Percentiles rank a stretch among this genome's conserved stretches.
phyloP scores from a whole-genome alignment of 2,113 vertebrate species.

The Ceyx melanurus region DNA sequence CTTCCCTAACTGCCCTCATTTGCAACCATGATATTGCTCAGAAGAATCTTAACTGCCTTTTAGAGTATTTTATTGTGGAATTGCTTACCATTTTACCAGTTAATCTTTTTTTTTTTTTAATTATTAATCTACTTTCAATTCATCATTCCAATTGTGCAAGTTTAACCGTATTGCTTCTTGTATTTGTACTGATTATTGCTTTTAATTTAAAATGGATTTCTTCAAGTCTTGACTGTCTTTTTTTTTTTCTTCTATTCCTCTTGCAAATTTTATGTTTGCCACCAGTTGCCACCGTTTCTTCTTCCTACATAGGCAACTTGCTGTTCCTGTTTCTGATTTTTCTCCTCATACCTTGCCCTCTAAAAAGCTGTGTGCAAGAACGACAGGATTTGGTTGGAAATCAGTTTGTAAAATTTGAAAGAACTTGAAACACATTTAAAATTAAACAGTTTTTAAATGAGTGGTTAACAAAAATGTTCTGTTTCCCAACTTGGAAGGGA shows the following conservation, averaged over 20 bases:
- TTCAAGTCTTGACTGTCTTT: background rate
- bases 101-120: background rate
- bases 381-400: background rate
- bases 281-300: background rate
- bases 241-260: background rate
- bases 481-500: background rate
- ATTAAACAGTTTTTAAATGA: background rate
- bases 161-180: background rate
- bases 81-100: background rate
- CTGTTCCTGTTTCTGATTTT: background rate
- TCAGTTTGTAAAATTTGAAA: background rate
- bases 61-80: background rate
- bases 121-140: conserved; percentile 16
- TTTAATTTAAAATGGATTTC: conserved; percentile 25
- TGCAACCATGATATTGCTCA: background rate
- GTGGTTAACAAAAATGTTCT: background rate
- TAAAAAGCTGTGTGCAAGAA: background rate
- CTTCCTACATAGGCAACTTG: background rate
- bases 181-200: background rate
- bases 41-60: conserved; percentile 6
- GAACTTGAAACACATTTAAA: background rate
- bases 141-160: background rate
- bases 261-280: background rate
- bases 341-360: background rate
- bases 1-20: conserved; percentile 5